A percentile compares a stretch with the other conserved stretches of the same genome.
phyloP scores from a whole-genome alignment of 2,113 vertebrate species.

The Albula goreensis region DNA sequence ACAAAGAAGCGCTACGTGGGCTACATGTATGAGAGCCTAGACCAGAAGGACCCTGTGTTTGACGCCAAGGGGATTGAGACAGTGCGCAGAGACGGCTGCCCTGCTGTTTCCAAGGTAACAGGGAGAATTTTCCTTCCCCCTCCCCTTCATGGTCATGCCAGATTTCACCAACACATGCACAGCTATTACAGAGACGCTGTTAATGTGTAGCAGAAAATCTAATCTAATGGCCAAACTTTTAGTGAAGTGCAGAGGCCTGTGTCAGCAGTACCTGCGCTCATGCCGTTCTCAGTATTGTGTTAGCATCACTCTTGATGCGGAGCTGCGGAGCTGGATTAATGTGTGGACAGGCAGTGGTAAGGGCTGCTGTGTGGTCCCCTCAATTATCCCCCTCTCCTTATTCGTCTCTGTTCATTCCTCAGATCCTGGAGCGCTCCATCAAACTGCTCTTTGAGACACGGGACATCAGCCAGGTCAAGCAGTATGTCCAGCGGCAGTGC shows the following conservation, averaged over 20 bases:
- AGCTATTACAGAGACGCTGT: background rate
- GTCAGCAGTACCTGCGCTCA: background rate
- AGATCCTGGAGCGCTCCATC: slow-evolving; percentile 95
- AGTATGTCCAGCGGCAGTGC: slow-evolving; percentile 92
- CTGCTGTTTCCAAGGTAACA: slow-evolving; percentile 96
- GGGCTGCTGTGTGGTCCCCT: background rate
- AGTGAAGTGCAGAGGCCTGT: background rate
- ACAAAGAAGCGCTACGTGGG: slow-evolving; percentile 98
- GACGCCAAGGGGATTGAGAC: slow-evolving; percentile 99
- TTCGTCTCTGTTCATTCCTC: slow-evolving; percentile 31
- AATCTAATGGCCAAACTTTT: background rate
- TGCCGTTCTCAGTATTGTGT: too few relatives aligned
- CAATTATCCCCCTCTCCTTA: background rate
- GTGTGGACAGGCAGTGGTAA: background rate
- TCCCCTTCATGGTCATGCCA: slow-evolving; percentile 33
- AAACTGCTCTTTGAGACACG: slow-evolving; percentile 97
- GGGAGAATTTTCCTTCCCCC: slow-evolving; percentile 9
- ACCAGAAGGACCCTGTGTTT: slow-evolving; percentile 92
- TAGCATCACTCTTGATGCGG: background rate
- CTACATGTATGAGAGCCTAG: slow-evolving; percentile 95
- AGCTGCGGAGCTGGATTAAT: background rate
- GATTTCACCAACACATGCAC: slow-evolving; percentile 6
- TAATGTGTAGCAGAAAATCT: background rate
- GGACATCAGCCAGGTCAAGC: slow-evolving; percentile 96
- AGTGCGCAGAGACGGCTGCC: slow-evolving; percentile 90